phyloP scores from a whole-genome alignment of 2,888 invertebrate species.

The Drosophila merina region DNA sequence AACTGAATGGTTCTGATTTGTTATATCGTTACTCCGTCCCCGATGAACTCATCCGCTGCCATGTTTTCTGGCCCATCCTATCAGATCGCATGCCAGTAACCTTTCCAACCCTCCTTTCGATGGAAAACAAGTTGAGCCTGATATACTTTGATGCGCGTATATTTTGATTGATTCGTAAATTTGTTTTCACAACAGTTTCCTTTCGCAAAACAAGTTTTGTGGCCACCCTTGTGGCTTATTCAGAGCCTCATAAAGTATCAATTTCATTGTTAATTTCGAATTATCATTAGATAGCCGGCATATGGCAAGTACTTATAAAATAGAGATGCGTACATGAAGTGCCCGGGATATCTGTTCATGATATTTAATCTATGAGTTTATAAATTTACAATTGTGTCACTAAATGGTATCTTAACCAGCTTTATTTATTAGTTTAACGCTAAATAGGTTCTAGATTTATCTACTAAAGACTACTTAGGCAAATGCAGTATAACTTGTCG shows the following conservation, averaged over 20 bases:
- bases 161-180: conserved; percentile 81
- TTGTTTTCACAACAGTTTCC: conserved; percentile 63
- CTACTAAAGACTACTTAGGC: background rate
- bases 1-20: conserved; percentile 24
- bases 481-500: background rate
- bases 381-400: background rate
- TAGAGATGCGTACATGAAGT: background rate
- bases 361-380: background rate
- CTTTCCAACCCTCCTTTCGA: conserved; percentile 41
- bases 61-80: conserved; percentile 27
- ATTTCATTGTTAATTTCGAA: conserved; percentile 61
- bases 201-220: conserved; percentile 42
- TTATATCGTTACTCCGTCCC: conserved; percentile 23
- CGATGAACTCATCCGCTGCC: conserved; percentile 45
- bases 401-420: background rate
- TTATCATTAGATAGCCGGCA: conserved; percentile 23
- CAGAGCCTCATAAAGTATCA: conserved; percentile 63
- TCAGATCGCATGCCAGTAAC: conserved; percentile 12
- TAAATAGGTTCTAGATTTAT: background rate
- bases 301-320: conserved; percentile 11
- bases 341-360: background rate
- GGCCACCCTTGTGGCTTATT: conserved; percentile 6
- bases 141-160: conserved; percentile 74
- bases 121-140: conserved; percentile 75
- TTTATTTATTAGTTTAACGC: background rate